Conservation (phyloP, 1,140 invertebrate species). For the Aphelenchoides besseyi region DNA sequence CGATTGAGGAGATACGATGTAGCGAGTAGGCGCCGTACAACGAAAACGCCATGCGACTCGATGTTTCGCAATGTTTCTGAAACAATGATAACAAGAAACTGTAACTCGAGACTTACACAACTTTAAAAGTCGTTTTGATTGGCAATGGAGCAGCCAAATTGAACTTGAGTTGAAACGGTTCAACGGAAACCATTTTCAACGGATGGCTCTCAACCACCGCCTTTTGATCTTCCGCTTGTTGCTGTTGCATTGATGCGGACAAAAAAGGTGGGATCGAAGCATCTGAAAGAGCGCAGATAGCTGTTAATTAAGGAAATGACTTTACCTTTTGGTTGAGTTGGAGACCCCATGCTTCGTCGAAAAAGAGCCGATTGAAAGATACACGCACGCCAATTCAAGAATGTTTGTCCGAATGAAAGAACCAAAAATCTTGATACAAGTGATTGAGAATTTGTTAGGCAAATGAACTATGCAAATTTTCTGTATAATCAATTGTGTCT, state of each 20-base stretch:
- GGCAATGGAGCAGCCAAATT: not conserved
- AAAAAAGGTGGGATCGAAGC: not conserved
- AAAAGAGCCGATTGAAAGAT: no score
- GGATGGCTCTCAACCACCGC: not conserved
- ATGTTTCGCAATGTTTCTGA: slow-evolving; percentile 27
- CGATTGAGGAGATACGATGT: slow-evolving; percentile 27
- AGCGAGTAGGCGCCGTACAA: slow-evolving; percentile 27
- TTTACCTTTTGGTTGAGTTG: no score
- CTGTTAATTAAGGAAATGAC: no score
- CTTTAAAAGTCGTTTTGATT: slow-evolving; percentile 5
- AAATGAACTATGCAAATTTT: no score
- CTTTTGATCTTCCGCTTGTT: slow-evolving; percentile 5
- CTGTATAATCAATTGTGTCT: no score
- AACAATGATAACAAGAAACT: not conserved
- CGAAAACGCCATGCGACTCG: slow-evolving; percentile 32
- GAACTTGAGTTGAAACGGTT: slow-evolving; percentile 20
- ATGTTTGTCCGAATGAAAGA: no score
- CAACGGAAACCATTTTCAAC: slow-evolving; percentile 25
- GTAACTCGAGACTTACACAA: not conserved
- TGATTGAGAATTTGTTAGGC: no score
- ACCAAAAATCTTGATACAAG: no score
- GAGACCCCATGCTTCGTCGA: no score
- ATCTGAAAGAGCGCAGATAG: not conserved
- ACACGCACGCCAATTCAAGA: no score
- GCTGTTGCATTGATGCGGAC: not conserved